phyloP scores from a whole-genome alignment of 2,797 vertebrate genomes.

The Anguilla anguilla region DNA sequence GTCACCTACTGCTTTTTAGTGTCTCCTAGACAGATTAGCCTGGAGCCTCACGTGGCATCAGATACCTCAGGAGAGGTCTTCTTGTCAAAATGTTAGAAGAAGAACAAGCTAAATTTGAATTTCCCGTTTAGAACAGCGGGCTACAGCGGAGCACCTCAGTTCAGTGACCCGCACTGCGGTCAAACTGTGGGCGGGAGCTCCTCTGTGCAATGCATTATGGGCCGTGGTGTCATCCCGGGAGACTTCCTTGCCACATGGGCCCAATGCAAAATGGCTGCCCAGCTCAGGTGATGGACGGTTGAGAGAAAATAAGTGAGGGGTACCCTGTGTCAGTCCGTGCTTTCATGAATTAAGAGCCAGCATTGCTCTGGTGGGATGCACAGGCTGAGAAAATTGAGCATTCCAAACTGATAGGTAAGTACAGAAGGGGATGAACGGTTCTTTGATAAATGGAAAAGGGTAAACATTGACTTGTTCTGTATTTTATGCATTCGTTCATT shows the following conservation, averaged over 20 bases:
- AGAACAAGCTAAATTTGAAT: not conserved
- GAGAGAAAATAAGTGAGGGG: not conserved
- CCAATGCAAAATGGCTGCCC: not conserved
- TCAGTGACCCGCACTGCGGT: not conserved
- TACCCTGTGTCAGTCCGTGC: not conserved
- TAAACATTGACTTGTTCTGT: not conserved
- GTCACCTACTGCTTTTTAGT: not conserved
- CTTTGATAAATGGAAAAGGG: not conserved
- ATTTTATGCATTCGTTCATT: not conserved
- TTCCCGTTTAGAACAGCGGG: not conserved
- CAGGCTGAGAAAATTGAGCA: not conserved
- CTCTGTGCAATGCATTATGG: not conserved
- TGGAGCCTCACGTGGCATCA: not conserved
- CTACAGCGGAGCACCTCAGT: not conserved
- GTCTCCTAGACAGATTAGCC: not conserved
- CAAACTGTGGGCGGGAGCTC: not conserved
- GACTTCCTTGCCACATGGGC: not conserved
- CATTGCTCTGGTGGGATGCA: not conserved
- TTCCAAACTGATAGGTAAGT: not conserved
- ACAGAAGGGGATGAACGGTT: not conserved
- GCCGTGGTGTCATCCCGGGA: not conserved
- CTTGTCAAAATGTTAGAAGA: not conserved
- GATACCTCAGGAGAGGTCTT: not conserved
- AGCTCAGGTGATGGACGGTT: not conserved
- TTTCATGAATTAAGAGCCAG: not conserved